Evolutionary conservation across 53 echinoderm and acorn worm species (phyloP).

Genomic region (Holothuria scabra): DNA sequence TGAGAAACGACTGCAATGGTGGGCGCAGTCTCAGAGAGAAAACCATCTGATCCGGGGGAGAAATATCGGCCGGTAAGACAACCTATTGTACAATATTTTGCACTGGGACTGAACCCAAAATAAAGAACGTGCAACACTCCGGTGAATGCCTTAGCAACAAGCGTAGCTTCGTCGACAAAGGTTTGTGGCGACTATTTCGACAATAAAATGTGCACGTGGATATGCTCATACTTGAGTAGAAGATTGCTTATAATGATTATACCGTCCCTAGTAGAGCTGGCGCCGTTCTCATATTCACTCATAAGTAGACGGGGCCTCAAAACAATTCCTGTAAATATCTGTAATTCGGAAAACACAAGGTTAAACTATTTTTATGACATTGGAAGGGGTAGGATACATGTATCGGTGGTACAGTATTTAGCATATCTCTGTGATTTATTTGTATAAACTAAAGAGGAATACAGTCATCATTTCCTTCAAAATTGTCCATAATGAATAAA

Average conservation of each 20-base stretch:
- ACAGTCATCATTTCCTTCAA: neutral
- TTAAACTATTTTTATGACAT: slow-evolving; percentile 25
- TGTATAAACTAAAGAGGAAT: neutral
- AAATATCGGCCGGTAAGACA: slow-evolving; percentile 4
- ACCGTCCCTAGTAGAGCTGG: slow-evolving; percentile 15
- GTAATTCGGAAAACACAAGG: neutral
- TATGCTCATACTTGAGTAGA: too few species aligned
- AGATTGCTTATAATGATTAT: neutral
- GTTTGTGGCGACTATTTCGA: too few species aligned
- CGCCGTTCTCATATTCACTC: neutral
- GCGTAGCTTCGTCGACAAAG: too few species aligned
- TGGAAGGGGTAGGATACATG: neutral
- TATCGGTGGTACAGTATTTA: slow-evolving; percentile 18
- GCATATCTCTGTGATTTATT: neutral
- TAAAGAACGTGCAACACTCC: too few species aligned
- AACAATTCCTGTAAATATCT: slow-evolving; percentile 10
- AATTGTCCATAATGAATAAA: neutral
- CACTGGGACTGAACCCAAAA: neutral
- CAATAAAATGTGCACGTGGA: too few species aligned
- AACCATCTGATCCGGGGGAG: neutral
- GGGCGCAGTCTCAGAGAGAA: slow-evolving; percentile 3
- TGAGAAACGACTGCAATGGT: neutral
- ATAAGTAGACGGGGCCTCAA: neutral
- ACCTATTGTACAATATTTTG: slow-evolving; percentile 2
- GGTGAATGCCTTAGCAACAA: too few species aligned